Evolutionary conservation across 1,140 invertebrate genomes (phyloP), one percentile per base, ranked within the genome.

Genomic region (Popillia japonica): DNA sequence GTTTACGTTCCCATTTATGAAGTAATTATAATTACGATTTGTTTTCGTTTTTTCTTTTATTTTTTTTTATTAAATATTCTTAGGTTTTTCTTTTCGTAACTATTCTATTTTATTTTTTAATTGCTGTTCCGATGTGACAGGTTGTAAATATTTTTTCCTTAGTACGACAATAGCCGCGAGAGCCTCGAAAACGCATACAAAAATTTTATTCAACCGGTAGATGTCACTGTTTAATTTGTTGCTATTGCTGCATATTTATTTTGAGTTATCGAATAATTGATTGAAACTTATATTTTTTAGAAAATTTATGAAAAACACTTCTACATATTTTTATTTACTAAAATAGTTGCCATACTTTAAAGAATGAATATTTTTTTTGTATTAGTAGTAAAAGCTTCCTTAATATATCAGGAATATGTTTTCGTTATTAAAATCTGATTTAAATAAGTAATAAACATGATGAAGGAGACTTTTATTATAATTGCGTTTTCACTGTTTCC

Each of bases 1-100:
- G 61, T 68, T 68, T 68, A 68, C 61, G 48, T 55, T 55, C 17
- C 48, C 27, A 23, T 34, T 27, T 22, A 68, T 68, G 27, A 34
- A 34, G 27, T 68, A 68, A 61, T 68, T 68, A 22, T 68, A 11
- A 27, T 22, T 68, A 14, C 20, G 20, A 27, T 68, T 34, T 20
- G 20, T 22, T 68, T 27, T 68, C 11, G 14, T 68, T 27, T 27
- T 68, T 68, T 22, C 7, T 68, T 22, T 68, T 68, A 8, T 34
- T 68, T 64, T 68, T 11, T 68, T 68, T 68, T 0, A 68, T 68
- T 17, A 7, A 10, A 10, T 48, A 3, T 3, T 48, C n/a, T 7
- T 48, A 3, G 4, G 27, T 34, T 34, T 34, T 34, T 55, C 14
- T 55, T 17, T 55, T 55, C 48, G 17, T 55, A 55, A 55, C 4